These are phyloP conservation scores for Ardeotis arabs DNA, from an alignment of 2,113 vertebrate species.

Conservation along the genomic window DNA sequence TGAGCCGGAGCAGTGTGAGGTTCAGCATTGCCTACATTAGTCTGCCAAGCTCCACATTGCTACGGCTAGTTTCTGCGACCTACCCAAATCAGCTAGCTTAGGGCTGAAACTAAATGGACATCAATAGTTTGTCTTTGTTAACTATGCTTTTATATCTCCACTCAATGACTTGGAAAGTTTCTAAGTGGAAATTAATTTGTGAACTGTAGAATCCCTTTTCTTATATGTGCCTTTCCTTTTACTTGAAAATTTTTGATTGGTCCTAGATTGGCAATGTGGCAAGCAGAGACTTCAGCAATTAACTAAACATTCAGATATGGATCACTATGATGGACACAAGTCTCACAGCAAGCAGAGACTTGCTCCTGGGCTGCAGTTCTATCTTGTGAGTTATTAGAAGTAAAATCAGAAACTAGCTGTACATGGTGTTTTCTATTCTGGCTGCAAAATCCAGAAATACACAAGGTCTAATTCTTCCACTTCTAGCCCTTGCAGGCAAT, in stretches of 20 bases:
- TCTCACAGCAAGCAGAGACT: not conserved
- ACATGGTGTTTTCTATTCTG: not conserved
- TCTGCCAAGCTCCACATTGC: not conserved
- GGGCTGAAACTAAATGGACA: not conserved
- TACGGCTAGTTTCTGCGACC: rapidly evolving
- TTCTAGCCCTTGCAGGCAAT: not conserved
- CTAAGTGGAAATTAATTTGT: not conserved
- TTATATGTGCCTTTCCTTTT: not conserved
- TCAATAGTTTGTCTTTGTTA: not conserved
- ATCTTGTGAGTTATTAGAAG: not conserved
- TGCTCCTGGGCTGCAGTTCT: not conserved
- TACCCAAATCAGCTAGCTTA: not conserved
- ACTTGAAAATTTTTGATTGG: not conserved
- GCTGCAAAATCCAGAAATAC: not conserved
- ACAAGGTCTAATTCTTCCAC: not conserved
- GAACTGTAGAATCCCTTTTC: not conserved
- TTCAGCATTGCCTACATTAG: not conserved
- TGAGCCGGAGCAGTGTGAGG: not conserved
- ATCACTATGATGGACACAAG: not conserved
- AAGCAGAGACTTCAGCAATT: not conserved
- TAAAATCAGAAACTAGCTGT: not conserved
- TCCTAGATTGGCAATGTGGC: not conserved
- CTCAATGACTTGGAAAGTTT: not conserved
- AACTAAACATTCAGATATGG: not conserved
- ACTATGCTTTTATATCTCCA: not conserved